phyloP scores from a whole-genome alignment of 1,140 invertebrate species.

The Philaenus spumarius region DNA sequence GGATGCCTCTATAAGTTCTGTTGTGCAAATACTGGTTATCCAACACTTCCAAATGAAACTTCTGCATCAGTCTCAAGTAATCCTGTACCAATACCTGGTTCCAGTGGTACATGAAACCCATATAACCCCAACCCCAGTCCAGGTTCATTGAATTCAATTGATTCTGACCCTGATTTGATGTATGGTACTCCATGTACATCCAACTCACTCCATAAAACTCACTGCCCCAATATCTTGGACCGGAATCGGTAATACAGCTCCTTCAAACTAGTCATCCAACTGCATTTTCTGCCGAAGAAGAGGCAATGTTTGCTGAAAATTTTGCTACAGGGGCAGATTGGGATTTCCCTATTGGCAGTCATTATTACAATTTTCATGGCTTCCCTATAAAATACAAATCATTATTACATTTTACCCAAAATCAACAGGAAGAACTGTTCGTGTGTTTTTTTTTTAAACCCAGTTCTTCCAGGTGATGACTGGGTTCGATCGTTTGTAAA shows the following conservation, averaged over 20 bases:
- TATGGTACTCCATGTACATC: too few relatives aligned
- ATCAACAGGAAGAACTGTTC: too few relatives aligned
- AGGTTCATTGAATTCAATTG: too few relatives aligned
- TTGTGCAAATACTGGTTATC: neutral
- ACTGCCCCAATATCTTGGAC: too few relatives aligned
- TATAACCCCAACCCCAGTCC: too few relatives aligned
- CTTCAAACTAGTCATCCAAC: too few relatives aligned
- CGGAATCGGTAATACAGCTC: too few relatives aligned
- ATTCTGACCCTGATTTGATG: too few relatives aligned
- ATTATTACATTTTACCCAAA: neutral
- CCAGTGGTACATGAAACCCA: too few relatives aligned
- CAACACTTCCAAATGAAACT: neutral
- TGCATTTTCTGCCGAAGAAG: neutral
- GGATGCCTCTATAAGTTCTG: neutral
- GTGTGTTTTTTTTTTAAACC: neutral
- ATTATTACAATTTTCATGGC: too few relatives aligned
- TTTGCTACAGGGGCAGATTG: neutral
- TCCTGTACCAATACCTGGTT: neutral
- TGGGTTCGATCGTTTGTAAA: slow-evolving; percentile 6
- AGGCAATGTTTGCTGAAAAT: neutral
- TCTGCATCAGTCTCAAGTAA: neutral
- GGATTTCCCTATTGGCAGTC: neutral
- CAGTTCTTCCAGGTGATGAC: neutral
- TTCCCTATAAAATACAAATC: neutral
- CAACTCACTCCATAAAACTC: too few relatives aligned